Evolutionary conservation across 2,113 vertebrate genomes (phyloP).

Genomic region (Pachycephala philippinensis): DNA sequence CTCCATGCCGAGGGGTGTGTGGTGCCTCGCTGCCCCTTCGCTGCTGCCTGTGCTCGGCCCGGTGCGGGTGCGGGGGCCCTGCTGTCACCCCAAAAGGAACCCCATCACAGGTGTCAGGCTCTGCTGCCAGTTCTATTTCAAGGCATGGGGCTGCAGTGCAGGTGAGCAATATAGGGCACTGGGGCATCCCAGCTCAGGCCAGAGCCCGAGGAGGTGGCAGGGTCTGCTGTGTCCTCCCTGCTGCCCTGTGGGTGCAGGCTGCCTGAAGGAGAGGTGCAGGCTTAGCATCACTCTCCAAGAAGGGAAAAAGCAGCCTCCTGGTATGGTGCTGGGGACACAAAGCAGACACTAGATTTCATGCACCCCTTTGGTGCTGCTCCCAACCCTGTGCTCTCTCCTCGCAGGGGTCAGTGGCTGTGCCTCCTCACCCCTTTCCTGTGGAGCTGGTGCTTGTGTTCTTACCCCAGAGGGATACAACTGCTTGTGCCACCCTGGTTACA

Average conservation of each 20-base stretch:
- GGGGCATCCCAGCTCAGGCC: neutral
- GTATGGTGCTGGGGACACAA: neutral
- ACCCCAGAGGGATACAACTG: conserved; percentile 82
- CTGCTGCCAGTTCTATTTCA: neutral
- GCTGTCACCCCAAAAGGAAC: neutral
- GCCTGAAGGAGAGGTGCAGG: neutral
- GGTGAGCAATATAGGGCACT: neutral
- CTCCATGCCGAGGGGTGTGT: neutral
- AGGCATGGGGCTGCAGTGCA: neutral
- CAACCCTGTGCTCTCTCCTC: neutral
- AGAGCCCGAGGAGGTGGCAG: neutral
- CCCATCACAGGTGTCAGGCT: neutral
- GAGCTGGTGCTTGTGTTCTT: conserved; percentile 80
- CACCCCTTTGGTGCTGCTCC: neutral
- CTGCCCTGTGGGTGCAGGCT: neutral
- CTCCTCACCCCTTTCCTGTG: conserved; percentile 79
- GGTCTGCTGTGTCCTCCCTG: neutral
- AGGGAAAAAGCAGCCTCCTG: neutral
- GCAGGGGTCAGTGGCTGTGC: conserved; percentile 60
- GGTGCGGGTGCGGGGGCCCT: accelerated
- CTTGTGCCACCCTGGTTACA: conserved; percentile 83
- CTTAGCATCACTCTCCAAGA: neutral
- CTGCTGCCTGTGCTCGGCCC: neutral
- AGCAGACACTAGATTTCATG: neutral
- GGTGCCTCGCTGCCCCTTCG: neutral